Evolutionary conservation across 2,113 vertebrate genomes (phyloP), one percentile per base, ranked within the genome.

Genomic region (Caracal caracal): DNA sequence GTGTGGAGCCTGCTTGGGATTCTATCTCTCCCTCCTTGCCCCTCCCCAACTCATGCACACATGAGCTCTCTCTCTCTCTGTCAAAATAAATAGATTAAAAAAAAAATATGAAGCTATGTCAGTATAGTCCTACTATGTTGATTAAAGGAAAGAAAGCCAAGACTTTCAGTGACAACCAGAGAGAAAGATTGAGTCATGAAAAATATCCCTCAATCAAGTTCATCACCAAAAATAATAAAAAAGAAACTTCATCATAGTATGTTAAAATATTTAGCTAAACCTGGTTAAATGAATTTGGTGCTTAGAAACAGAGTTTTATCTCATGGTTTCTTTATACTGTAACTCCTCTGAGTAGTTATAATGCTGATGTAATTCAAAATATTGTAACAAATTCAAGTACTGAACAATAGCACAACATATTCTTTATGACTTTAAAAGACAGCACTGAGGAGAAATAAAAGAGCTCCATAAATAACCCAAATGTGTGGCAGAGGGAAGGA

Each of bases 341-440:
- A 84, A 51, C 90, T 92, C 24, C 33, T 87, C 56, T 83, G 30
- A 88, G 5, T 24, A 63, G 63, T 85, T 86, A 73, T 49, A 82
- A 63, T 75, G 26, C 2, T 87, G 8, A 79, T 95, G 9, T 20
- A 70, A 92, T 87, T 92, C 24, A 92, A 94, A 93, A 75, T 80
- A 89, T 22, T 82, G 1, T 37, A 87, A 37, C 8, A 89, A 93
- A 95, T 93, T 88, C 24, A 90, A 90, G 40, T 65, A 71, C 5
- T 71, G 30, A 95, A 73, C 30, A 93, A 65, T 47, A 93, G 30
- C 37, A 30, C 12, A 88, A 20, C 24, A 66, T 79, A 47, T 80
- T 76, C 43, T 83, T 97, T 93, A 43, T 70, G 28, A 47, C 20
- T 56, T 92, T 96, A 51, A 94, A 85, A 53, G 65, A 76, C 83